These are phyloP conservation scores for Poecilia wingei DNA, from an alignment of 2,797 vertebrate genomes.

Conservation along the genomic window DNA sequence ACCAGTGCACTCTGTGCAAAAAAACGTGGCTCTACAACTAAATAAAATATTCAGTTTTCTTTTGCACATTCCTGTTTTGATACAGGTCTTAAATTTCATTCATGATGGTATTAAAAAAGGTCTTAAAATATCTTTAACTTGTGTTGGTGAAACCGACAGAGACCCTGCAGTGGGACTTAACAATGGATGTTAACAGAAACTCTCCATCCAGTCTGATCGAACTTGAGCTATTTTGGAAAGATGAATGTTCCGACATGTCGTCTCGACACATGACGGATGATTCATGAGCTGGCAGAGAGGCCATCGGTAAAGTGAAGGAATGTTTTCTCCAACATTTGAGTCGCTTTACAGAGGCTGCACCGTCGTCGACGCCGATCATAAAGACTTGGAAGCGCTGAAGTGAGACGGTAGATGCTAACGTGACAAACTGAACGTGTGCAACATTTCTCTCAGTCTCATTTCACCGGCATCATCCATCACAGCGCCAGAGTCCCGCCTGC, in stretches of 20 bases:
- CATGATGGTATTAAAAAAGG: too few species aligned
- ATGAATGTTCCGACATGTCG: neutral
- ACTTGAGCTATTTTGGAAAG: neutral
- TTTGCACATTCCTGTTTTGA: too few species aligned
- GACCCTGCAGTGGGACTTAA: neutral
- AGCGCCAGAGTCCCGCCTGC: conserved; percentile 61
- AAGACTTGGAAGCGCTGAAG: conserved; percentile 48
- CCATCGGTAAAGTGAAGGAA: conserved; percentile 9
- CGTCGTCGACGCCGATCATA: conserved; percentile 35
- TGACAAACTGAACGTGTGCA: conserved; percentile 38
- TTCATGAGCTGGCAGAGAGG: conserved; percentile 22
- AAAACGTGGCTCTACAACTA: too few species aligned
- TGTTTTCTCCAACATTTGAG: conserved; percentile 18
- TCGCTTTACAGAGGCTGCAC: conserved; percentile 12
- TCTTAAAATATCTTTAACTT: too few species aligned
- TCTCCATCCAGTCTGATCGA: neutral
- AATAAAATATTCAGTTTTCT: too few species aligned
- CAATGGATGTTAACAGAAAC: neutral
- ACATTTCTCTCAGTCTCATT: conserved; percentile 70
- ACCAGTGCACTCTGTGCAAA: too few species aligned
- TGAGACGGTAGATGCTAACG: conserved; percentile 53
- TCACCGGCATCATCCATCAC: conserved; percentile 72
- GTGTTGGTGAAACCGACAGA: too few species aligned
- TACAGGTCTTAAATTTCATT: too few species aligned
- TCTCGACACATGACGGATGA: conserved; percentile 26